phyloP scores from a whole-genome alignment of 92 coral and sea anemone species.

The Epizoanthus stellaris region DNA sequence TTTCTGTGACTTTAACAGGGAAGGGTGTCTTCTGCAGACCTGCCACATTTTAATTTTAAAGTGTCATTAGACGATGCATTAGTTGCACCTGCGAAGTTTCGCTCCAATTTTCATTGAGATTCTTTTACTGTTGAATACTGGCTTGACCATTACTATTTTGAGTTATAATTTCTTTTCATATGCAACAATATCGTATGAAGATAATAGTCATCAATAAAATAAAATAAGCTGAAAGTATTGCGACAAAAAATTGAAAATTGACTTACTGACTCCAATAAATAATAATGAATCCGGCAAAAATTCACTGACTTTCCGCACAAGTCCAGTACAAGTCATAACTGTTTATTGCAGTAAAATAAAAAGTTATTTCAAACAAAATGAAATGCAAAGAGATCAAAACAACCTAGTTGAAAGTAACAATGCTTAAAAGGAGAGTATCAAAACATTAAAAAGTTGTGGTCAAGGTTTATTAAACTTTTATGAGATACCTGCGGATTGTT shows the following conservation, averaged over 20 bases:
- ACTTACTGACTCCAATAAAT: not conserved
- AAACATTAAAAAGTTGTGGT: not conserved
- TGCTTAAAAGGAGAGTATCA: conserved; percentile 33
- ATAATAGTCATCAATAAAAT: conserved; percentile 2
- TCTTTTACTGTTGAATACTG: not conserved
- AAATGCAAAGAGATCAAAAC: not conserved
- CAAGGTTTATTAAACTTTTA: conserved; percentile 9
- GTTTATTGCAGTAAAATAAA: not conserved
- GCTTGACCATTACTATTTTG: not conserved
- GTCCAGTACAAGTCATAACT: not conserved
- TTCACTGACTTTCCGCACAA: not conserved
- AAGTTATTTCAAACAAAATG: not conserved
- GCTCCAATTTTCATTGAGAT: not conserved
- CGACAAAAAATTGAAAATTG: not conserved
- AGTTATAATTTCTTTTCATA: not conserved
- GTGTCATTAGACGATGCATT: no score
- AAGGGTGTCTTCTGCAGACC: not conserved
- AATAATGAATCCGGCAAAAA: not conserved
- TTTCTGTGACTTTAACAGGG: not conserved
- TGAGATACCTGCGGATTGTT: conserved; percentile 1
- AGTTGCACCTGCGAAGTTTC: no score
- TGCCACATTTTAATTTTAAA: not conserved
- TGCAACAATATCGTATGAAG: not conserved
- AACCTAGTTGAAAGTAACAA: not conserved
- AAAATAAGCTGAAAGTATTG: not conserved